Evolutionary conservation across 92 coral and sea anemone species (phyloP), one percentile per base, ranked within the genome.

Genomic region (Actinernus sp.): DNA sequence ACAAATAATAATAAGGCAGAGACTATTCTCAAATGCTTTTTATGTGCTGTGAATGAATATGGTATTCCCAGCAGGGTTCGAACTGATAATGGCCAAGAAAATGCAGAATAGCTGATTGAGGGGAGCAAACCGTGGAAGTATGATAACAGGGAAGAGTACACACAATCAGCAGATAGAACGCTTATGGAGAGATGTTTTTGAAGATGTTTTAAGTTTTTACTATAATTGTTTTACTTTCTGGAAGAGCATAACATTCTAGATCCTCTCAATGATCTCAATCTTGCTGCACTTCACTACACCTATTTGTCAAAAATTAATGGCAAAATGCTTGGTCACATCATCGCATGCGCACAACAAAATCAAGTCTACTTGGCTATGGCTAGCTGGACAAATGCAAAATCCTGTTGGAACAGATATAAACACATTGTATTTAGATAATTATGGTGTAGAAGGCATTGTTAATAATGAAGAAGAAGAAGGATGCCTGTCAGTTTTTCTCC

Each of bases 41-140:
- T 58, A n/a, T 49, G 43, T 57, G 94, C 83, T 53, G 85, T 88
- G 44, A 53, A 54, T 41, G 64, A 61, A 55, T 88, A 39, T 88
- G 89, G 89, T 46, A 60, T 88, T n/a, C 94, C 89, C 13, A 88
- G 94, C 67, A n/a, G n/a, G n/a, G n/a, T n/a, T n/a, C n/a, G n/a
- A n/a, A n/a, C n/a, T n/a, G n/a, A n/a, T n/a, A n/a, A n/a, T n/a
- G n/a, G n/a, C n/a, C n/a, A n/a, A n/a, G n/a, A n/a, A n/a, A n/a
- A n/a, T n/a, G n/a, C 40, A 49, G 24, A 26, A 85, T 79, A 38
- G 86, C 91, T 14, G 88, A 89, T 32, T 84, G 57, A 78, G 88
- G 69, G 91, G 96, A 50, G 20, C 67, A 29, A 44, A 67, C 41
- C 55, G 91, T 47, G 85, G 91, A 30, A 89, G 91, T 71, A 69